Conservation (phyloP, 2,888 invertebrate genomes). For the Temnothorax unifasciatus region DNA sequence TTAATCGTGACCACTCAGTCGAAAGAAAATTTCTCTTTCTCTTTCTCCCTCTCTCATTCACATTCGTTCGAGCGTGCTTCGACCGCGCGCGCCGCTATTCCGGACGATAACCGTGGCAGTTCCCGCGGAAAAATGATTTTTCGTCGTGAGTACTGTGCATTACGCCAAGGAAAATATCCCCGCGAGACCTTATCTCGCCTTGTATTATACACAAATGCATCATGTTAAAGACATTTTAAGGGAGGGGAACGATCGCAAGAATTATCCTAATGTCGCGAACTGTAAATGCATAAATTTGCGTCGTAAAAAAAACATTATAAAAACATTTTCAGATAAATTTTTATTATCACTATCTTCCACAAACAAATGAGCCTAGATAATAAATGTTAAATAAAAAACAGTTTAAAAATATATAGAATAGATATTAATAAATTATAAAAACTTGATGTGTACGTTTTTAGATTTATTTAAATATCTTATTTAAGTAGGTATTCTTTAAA, state of each 20-base stretch:
- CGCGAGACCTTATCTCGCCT: constrained; percentile 30
- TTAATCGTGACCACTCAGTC: constrained; percentile 46
- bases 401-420: not conserved
- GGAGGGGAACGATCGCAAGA: not conserved
- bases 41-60: constrained; percentile 35
- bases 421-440: not conserved
- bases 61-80: constrained; percentile 48
- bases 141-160: constrained; percentile 50
- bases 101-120: constrained; percentile 44
- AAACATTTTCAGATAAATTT: not conserved
- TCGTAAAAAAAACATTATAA: not conserved
- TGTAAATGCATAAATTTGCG: not conserved
- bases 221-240: constrained; percentile 1
- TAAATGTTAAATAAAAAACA: not conserved
- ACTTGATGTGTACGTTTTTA: not conserved
- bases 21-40: constrained; percentile 39
- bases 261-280: constrained; percentile 17
- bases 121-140: constrained; percentile 50
- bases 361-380: not conserved
- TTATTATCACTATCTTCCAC: not conserved
- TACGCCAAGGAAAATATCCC: constrained; percentile 41
- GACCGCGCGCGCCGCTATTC: constrained; percentile 26
- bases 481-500: not conserved
- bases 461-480: not conserved
- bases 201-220: constrained; percentile 14